A percentile compares a stretch with the other conserved stretches of the same genome.
Conservation (phyloP, 1,140 invertebrate genomes). For the Bilobella aurantiaca region DNA sequence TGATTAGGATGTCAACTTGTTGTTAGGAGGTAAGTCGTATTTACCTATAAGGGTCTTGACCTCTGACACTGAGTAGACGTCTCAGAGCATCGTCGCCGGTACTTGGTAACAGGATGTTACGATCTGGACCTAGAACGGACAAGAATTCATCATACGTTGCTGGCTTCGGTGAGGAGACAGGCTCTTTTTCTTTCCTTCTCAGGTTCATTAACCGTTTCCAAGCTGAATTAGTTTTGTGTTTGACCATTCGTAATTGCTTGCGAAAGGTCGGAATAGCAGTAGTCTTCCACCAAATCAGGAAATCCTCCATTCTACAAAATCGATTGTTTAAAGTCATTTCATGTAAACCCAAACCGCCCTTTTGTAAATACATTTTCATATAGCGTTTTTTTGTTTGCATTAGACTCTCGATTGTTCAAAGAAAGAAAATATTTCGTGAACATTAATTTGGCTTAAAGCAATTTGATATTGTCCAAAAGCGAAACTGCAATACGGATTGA, state of each 20-base stretch:
- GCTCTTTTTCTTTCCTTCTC: slow-evolving; percentile 6
- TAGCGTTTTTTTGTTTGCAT: not conserved
- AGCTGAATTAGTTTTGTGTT: not conserved
- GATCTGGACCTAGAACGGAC: slow-evolving; percentile 49
- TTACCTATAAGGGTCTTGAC: slow-evolving; percentile 84
- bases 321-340: not conserved
- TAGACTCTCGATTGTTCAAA: not conserved
- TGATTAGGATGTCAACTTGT: too few relatives aligned
- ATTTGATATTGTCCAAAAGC: not conserved
- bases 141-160: slow-evolving; percentile 22
- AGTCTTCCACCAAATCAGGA: slow-evolving; percentile 21
- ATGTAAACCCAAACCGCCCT: not conserved
- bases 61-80: slow-evolving; percentile 77
- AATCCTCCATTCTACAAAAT: slow-evolving; percentile 22
- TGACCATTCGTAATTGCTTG: not conserved
- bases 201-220: slow-evolving; percentile 10
- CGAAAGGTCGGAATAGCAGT: slow-evolving; percentile 20
- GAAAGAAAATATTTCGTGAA: not conserved
- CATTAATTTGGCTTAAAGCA: not conserved
- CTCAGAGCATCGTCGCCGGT: slow-evolving; percentile 92
- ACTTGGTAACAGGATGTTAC: slow-evolving; percentile 70
- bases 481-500: not conserved
- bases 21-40: not conserved
- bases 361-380: not conserved
- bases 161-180: not conserved